Percentiles rank a stretch among this genome's conserved stretches.
These are phyloP conservation scores for Lepidurus arcticus DNA, from an alignment of 1,140 invertebrate genomes.

Conservation along the genomic window DNA sequence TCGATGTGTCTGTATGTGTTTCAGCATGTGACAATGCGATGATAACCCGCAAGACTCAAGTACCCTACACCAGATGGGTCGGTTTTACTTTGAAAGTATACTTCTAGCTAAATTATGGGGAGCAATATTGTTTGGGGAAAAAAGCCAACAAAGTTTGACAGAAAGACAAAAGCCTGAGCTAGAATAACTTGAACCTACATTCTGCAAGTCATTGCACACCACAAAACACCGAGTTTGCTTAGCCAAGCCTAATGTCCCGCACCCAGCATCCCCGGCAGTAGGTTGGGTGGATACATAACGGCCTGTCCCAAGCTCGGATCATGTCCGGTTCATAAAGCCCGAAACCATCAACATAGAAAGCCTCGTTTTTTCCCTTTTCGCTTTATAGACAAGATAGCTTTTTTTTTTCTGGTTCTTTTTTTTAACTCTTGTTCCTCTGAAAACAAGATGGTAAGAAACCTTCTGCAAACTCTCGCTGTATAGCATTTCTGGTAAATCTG, in stretches of 20 bases:
- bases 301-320: slow-evolving; percentile 11
- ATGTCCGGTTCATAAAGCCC: slow-evolving; percentile 18
- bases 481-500: too few relatives aligned
- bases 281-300: background rate
- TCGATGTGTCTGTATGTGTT: background rate
- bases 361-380: background rate
- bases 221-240: slow-evolving; percentile 21
- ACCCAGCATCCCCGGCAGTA: background rate
- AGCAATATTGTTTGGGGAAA: background rate
- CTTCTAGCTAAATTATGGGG: background rate
- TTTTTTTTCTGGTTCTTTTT: background rate
- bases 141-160: background rate
- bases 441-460: too few relatives aligned
- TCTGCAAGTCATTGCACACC: slow-evolving; percentile 18
- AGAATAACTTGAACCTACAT: slow-evolving; percentile 18
- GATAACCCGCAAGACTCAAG: background rate
- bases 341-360: slow-evolving; percentile 19
- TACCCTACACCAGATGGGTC: background rate
- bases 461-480: too few relatives aligned
- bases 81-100: background rate
- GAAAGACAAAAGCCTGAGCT: background rate
- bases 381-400: background rate
- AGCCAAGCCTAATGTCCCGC: slow-evolving; percentile 20
- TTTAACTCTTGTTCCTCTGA: too few relatives aligned
- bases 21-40: background rate